phyloP scores from a whole-genome alignment of 2,113 vertebrate genomes.

The Amphilophus citrinellus region DNA sequence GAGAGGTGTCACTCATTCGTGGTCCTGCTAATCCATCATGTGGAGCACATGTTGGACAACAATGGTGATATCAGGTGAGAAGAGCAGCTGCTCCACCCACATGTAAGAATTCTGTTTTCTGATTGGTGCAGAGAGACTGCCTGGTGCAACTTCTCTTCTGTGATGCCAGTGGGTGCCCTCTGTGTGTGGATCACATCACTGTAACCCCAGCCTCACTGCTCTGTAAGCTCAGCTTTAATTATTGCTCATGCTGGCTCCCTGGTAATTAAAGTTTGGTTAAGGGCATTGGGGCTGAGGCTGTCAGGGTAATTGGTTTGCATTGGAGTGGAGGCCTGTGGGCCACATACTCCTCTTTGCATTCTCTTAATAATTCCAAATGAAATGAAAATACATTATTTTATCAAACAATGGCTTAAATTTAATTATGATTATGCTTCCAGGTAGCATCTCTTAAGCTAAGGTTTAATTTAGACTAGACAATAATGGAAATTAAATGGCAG shows the following conservation, averaged over 20 bases:
- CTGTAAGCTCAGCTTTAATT: slow-evolving; percentile 64
- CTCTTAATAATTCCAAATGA: slow-evolving; percentile 36
- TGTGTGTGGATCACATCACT: slow-evolving; percentile 58
- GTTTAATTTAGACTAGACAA: slow-evolving; percentile 12
- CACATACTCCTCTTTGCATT: slow-evolving; percentile 35
- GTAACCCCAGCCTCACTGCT: slow-evolving; percentile 61
- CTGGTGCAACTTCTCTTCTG: slow-evolving; percentile 28
- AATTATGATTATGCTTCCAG: slow-evolving; percentile 32
- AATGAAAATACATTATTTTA: slow-evolving; percentile 38
- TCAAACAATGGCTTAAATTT: slow-evolving; percentile 31
- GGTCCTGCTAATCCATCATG: slow-evolving; percentile 58
- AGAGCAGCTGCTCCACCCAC: slow-evolving; percentile 13
- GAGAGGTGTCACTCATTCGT: slow-evolving; percentile 29
- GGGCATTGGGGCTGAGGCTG: slow-evolving; percentile 56
- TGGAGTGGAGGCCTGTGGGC: slow-evolving; percentile 43
- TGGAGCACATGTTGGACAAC: slow-evolving; percentile 44
- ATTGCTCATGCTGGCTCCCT: slow-evolving; percentile 56
- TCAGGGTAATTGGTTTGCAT: slow-evolving; percentile 70
- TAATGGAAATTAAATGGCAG: slow-evolving; percentile 6
- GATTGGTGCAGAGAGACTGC: slow-evolving; percentile 30
- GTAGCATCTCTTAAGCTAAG: slow-evolving; percentile 16
- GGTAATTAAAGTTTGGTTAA: slow-evolving; percentile 68
- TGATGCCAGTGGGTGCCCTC: slow-evolving; percentile 54
- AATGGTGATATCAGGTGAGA: slow-evolving; percentile 1
- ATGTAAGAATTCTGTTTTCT: background rate